These are phyloP conservation scores for Enteromius viviparus DNA, from an alignment of 2,797 vertebrate genomes.

Conservation along the genomic window DNA sequence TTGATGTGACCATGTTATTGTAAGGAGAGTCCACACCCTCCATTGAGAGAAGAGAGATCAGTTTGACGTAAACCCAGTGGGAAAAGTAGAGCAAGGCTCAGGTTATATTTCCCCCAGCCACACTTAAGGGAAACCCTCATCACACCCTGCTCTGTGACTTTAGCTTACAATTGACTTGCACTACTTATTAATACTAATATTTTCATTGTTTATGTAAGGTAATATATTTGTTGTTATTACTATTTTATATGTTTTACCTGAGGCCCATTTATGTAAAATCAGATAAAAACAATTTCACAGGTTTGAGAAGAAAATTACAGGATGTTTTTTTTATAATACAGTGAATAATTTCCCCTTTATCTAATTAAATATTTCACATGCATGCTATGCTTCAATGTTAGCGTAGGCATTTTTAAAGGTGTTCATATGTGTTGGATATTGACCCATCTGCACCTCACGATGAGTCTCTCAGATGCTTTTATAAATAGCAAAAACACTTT, in stretches of 20 bases:
- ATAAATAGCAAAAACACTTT: neutral
- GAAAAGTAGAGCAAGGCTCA: conserved; percentile 40
- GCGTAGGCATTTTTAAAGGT: neutral
- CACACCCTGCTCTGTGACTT: neutral
- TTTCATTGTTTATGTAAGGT: no score
- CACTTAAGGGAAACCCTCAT: neutral
- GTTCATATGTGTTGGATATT: neutral
- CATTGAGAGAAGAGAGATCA: conserved; percentile 26
- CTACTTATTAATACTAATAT: neutral
- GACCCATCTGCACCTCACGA: neutral
- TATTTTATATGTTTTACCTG: neutral
- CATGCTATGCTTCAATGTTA: neutral
- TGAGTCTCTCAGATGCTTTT: neutral
- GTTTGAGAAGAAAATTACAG: neutral
- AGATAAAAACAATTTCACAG: neutral
- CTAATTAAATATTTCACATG: neutral
- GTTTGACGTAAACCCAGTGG: conserved; percentile 22
- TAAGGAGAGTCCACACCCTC: conserved; percentile 47
- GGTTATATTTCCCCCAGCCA: conserved; percentile 15
- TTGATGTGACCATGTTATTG: conserved; percentile 3
- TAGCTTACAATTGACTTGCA: neutral
- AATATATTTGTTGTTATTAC: neutral
- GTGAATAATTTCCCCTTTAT: neutral
- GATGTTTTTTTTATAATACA: neutral
- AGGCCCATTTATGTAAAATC: neutral